These are phyloP conservation scores for Protophormia terraenovae DNA, from an alignment of 2,888 invertebrate genomes.

Conservation along the genomic window DNA sequence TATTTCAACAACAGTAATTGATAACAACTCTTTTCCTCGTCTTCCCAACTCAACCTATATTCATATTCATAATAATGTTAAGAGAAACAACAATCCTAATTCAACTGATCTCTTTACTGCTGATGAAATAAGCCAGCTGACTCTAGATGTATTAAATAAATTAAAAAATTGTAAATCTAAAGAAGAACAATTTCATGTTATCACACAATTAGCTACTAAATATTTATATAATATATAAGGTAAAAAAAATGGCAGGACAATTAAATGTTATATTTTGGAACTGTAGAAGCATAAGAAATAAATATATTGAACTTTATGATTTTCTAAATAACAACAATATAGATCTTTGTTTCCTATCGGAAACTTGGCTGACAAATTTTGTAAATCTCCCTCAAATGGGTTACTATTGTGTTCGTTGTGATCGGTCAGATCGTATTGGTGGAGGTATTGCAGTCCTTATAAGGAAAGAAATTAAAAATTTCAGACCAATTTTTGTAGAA, in stretches of 20 bases:
- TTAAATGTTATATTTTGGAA: slow-evolving; percentile 42
- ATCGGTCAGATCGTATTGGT: slow-evolving; percentile 16
- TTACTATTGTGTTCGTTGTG: slow-evolving; percentile 25
- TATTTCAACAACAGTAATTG: background rate
- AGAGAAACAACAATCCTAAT: background rate
- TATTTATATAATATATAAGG: slow-evolving; percentile 43
- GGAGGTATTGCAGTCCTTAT: slow-evolving; percentile 45
- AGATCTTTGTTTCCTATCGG: slow-evolving; percentile 29
- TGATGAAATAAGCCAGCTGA: slow-evolving; percentile 34
- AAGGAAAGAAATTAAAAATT: background rate
- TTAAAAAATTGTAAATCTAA: slow-evolving; percentile 43
- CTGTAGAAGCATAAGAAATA: slow-evolving; percentile 35
- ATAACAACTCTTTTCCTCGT: background rate
- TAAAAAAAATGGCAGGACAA: background rate
- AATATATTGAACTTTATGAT: slow-evolving; percentile 33
- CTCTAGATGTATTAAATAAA: slow-evolving; percentile 19
- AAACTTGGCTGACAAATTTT: slow-evolving; percentile 27
- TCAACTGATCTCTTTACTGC: slow-evolving; percentile 3
- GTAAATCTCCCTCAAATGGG: slow-evolving; percentile 8
- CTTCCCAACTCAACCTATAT: background rate
- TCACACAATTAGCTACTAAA: slow-evolving; percentile 49
- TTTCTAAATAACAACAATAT: slow-evolving; percentile 22
- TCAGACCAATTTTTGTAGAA: background rate
- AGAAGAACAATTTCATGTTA: slow-evolving; percentile 47
- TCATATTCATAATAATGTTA: background rate